phyloP scores from a whole-genome alignment of 2,888 invertebrate genomes.

The Apodemia duryi region DNA sequence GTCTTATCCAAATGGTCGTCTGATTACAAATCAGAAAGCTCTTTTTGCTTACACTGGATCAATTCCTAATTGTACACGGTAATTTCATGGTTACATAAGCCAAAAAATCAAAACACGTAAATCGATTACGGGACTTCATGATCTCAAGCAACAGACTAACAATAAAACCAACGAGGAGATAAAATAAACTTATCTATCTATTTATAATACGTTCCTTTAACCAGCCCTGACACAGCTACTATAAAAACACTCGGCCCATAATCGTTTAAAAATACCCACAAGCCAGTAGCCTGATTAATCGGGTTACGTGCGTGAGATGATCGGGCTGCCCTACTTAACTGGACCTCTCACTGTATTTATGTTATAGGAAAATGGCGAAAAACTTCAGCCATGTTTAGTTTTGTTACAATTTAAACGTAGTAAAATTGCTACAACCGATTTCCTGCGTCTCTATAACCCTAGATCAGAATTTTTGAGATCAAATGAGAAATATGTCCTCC shows the following conservation, averaged over 20 bases:
- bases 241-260: conserved; percentile 8
- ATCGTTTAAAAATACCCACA: conserved; percentile 7
- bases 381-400: too few species aligned
- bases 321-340: conserved; percentile 10
- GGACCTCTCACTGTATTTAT: not conserved
- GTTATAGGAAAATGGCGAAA: not conserved
- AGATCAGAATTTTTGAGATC: too few species aligned
- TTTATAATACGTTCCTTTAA: not conserved
- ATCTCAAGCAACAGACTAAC: not conserved
- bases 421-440: too few species aligned
- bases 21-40: too few species aligned
- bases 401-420: too few species aligned
- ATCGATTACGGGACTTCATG: not conserved
- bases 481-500: too few species aligned
- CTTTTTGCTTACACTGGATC: too few species aligned
- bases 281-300: conserved; percentile 4
- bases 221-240: not conserved
- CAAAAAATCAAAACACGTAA: not conserved
- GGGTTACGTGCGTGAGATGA: conserved; percentile 5
- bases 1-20: too few species aligned
- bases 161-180: not conserved
- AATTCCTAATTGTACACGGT: too few species aligned
- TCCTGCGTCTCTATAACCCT: too few species aligned
- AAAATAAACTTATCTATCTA: not conserved
- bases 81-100: too few species aligned